Conservation (phyloP, 1,140 invertebrate species). For the Formica exsecta region DNA sequence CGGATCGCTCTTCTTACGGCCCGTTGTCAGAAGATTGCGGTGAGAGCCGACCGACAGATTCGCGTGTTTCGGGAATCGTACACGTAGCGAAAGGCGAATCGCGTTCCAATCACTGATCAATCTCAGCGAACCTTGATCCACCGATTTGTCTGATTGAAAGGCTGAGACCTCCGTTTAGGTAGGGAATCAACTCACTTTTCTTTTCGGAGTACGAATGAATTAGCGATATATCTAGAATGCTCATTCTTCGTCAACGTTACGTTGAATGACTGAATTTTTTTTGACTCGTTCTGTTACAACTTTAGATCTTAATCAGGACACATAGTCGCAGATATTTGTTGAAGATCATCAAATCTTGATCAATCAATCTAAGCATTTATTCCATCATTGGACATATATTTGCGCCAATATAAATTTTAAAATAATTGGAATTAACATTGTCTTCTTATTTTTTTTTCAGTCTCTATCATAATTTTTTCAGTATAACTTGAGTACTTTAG, state of each 20-base stretch:
- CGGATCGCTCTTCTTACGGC: constrained; percentile 41
- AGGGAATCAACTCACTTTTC: background rate
- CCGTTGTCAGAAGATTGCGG: constrained; percentile 34
- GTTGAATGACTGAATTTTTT: constrained; percentile 1
- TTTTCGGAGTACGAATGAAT: constrained; percentile 16
- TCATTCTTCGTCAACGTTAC: background rate
- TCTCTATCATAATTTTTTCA: background rate
- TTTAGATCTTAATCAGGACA: constrained; percentile 5
- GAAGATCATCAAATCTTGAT: background rate
- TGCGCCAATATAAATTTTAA: background rate
- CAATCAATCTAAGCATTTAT: background rate
- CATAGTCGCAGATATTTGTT: background rate
- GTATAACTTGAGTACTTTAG: background rate
- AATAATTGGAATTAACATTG: background rate
- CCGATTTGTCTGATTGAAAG: constrained; percentile 5
- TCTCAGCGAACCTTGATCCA: background rate
- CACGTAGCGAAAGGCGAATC: background rate
- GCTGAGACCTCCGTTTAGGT: background rate
- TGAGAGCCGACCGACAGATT: constrained; percentile 37
- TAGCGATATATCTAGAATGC: background rate
- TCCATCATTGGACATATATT: background rate
- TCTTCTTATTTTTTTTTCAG: background rate
- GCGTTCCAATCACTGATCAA: constrained; percentile 19
- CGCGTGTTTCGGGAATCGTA: constrained; percentile 54
- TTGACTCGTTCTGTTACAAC: background rate